phyloP scores from a whole-genome alignment of 2,797 vertebrate genomes.

The Coccyzus lansbergi region DNA sequence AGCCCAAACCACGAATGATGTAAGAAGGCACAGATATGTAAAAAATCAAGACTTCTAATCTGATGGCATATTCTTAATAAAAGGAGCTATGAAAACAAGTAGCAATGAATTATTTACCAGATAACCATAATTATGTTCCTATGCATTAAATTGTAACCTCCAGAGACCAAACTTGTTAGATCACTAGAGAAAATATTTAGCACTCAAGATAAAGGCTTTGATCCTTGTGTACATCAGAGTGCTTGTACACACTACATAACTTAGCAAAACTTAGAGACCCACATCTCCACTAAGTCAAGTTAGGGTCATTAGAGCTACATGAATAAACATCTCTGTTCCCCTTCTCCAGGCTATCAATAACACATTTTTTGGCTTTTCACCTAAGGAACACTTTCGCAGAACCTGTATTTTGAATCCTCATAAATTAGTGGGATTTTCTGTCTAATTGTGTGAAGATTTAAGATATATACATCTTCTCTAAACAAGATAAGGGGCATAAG shows the following conservation, averaged over 20 bases:
- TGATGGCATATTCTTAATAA: background rate
- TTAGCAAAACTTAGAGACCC: background rate
- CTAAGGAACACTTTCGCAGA: background rate
- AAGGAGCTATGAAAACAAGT: conserved; percentile 19
- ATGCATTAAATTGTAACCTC: background rate
- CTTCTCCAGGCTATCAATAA: background rate
- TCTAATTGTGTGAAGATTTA: background rate
- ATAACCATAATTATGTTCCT: conserved; percentile 5
- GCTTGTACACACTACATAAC: background rate
- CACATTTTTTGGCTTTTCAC: background rate
- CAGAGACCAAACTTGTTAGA: background rate
- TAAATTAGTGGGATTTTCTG: background rate
- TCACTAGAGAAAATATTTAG: background rate
- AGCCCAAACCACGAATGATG: background rate
- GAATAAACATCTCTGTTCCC: background rate
- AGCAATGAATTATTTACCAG: conserved; percentile 51
- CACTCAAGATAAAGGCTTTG: background rate
- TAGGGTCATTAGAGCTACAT: background rate
- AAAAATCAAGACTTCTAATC: background rate
- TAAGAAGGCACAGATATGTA: background rate
- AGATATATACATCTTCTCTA: background rate
- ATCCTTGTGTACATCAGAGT: background rate
- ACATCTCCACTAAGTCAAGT: background rate
- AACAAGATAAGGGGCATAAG: background rate
- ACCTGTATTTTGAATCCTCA: background rate